Conservation (phyloP, 2,888 invertebrate genomes). For the Liodrosophila aerea region DNA sequence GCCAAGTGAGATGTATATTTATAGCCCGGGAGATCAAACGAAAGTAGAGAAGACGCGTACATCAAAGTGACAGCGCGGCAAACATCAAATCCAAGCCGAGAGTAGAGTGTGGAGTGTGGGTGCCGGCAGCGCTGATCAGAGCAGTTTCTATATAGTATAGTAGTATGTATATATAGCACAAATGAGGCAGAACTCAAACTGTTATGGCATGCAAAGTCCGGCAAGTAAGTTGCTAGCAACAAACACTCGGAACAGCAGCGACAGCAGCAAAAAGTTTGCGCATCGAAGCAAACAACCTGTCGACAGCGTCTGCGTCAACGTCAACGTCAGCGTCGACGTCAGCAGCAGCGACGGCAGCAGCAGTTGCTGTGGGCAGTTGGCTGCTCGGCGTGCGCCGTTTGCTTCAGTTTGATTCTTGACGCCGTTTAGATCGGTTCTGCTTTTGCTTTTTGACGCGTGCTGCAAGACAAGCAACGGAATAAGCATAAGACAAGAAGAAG, state of each 20-base stretch:
- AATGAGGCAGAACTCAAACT: constrained; percentile 28
- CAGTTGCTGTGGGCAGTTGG: constrained; percentile 23
- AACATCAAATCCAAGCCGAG: constrained; percentile 37
- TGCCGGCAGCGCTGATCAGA: constrained; percentile 21
- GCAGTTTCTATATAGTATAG: constrained; percentile 3
- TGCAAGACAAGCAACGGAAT: constrained; percentile 23
- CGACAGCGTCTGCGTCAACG: constrained; percentile 35
- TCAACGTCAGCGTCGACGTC: constrained; percentile 15
- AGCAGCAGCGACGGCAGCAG: constrained; percentile 33
- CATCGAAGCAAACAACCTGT: constrained; percentile 67
- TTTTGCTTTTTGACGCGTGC: constrained; percentile 40
- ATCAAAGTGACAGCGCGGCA: constrained; percentile 64
- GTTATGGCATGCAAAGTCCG: constrained; percentile 72
- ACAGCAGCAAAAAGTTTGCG: constrained; percentile 55
- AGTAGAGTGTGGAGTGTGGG: constrained; percentile 1
- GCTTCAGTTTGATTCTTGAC: constrained; percentile 82
- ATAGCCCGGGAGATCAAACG: constrained; percentile 28
- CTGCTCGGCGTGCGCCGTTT: constrained; percentile 52
- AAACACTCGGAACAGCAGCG: constrained; percentile 35
- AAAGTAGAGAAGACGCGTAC: constrained; percentile 43
- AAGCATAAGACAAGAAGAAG: constrained; percentile 15
- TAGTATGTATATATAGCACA: constrained; percentile 58
- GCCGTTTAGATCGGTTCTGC: constrained; percentile 82
- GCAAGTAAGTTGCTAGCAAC: constrained; percentile 65
- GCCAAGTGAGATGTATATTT: constrained; percentile 20